Evolutionary conservation across 2,797 vertebrate species (phyloP).

Genomic region (Arnoldichthys spilopterus): DNA sequence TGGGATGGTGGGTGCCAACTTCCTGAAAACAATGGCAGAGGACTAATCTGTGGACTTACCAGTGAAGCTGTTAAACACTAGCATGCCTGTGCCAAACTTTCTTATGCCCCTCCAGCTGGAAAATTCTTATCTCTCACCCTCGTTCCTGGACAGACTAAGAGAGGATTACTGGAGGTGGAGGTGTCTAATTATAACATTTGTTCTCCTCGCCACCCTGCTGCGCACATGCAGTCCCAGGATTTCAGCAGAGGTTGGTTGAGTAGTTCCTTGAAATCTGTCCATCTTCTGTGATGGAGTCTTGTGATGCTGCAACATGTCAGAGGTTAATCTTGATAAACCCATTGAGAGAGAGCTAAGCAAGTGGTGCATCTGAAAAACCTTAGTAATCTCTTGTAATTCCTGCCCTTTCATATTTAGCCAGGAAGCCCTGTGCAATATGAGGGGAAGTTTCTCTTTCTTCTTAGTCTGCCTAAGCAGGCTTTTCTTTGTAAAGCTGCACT

Average conservation of each 20-base stretch:
- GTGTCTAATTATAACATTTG: conserved; percentile 76
- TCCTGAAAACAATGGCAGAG: conserved; percentile 75
- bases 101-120: conserved; percentile 75
- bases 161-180: conserved; percentile 74
- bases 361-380: conserved; percentile 74
- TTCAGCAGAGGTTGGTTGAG: conserved; percentile 58
- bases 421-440: conserved; percentile 57
- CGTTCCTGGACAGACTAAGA: conserved; percentile 63
- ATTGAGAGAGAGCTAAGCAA: conserved; percentile 74
- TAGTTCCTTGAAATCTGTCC: conserved; percentile 59
- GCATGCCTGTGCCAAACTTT: conserved; percentile 70
- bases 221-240: conserved; percentile 45
- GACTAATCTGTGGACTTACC: conserved; percentile 76
- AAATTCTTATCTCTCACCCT: conserved; percentile 66
- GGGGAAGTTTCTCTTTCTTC: conserved; percentile 63
- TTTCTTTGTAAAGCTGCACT: conserved; percentile 66
- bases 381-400: conserved; percentile 72
- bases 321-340: conserved; percentile 75
- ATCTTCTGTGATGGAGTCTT: conserved; percentile 60
- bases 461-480: conserved; percentile 57
- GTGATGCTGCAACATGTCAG: conserved; percentile 69
- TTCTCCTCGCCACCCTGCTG: conserved; percentile 53
- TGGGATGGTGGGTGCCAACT: conserved; percentile 70
- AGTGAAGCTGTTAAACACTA: conserved; percentile 57
- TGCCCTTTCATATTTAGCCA: conserved; percentile 60